Evolutionary conservation across 2,113 vertebrate species (phyloP), one percentile per base, ranked within the genome.

Genomic region (Rhodinocichla rosea): DNA sequence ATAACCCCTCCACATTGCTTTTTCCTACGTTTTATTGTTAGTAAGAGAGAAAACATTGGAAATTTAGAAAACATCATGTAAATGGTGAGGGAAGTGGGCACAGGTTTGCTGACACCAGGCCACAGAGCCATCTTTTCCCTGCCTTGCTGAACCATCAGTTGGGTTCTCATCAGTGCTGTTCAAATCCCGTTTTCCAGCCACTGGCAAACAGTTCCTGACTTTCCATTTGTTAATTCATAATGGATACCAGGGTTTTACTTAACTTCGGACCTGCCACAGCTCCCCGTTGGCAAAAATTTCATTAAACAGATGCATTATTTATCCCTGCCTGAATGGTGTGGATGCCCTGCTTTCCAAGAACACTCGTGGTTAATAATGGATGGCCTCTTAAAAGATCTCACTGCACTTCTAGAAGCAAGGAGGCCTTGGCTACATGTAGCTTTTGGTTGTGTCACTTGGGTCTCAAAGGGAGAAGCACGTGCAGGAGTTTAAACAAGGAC

Each of bases 221-320:
- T 89, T 60, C 45, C 24, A 56, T 56, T 90, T 73, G 33, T 55
- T 94, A 77, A 63, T 42, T 67, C 78, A 45, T 64, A 75, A 87
- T 13, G 40, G 59, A 73, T 49, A 40, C 37, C 67, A 42, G 0
- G 0, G 37, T 52, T 91, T 85, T 85, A 81, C 56, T 78, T 42
- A 35, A 62, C 40, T 90, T 56, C 2, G 0, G 49, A 73, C 53
- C 44, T 79, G 59, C 45, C 40, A 52, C 50, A 49, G 49, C 45
- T 92, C 55, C 59, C 75, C 1, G 0, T 2, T 20, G 63, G 57
- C 85, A 80, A 13, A n/a, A 73, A 45, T 42, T 71, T 92, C 70
- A 81, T 90, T 77, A 90, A 80, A 49, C 6, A 50, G 24, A 70
- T 92, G 6, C 93, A 96, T 93, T 94, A 94, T 95, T 94, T 50